These are phyloP conservation scores for Melanophora roralis DNA, from an alignment of 2,888 invertebrate genomes.

Conservation along the genomic window DNA sequence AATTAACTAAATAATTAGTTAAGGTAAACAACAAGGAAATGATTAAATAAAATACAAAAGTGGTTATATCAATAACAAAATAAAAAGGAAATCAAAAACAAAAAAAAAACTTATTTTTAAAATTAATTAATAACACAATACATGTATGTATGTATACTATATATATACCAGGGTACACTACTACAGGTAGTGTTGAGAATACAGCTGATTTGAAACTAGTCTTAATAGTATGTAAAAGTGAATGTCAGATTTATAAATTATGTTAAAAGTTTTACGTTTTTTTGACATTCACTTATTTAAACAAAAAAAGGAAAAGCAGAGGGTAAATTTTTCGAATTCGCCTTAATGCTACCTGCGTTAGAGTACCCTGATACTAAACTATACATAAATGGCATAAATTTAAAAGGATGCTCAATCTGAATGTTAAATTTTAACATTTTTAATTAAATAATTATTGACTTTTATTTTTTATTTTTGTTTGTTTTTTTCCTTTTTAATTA, in stretches of 20 bases:
- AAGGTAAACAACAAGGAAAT: conserved; percentile 24
- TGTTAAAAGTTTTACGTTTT: too few species aligned
- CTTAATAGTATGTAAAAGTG: too few species aligned
- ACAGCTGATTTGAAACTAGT: too few species aligned
- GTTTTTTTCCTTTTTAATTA: background rate
- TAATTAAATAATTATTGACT: background rate
- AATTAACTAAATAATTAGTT: conserved; percentile 59
- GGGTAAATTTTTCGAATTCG: too few species aligned
- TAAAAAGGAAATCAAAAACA: conserved; percentile 60
- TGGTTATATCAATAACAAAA: conserved; percentile 63
- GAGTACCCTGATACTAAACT: too few species aligned
- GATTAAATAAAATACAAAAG: conserved; percentile 61
- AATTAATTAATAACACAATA: conserved; percentile 14
- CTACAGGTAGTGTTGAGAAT: too few species aligned
- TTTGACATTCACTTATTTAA: too few species aligned
- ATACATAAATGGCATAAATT: background rate
- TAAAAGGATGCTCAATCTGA: conserved; percentile 3
- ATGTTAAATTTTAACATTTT: conserved; percentile 15
- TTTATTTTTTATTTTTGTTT: background rate
- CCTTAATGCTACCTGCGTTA: too few species aligned
- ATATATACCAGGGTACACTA: too few species aligned
- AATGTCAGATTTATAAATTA: too few species aligned
- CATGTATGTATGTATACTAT: too few species aligned
- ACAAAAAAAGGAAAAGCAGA: too few species aligned
- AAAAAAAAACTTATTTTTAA: conserved; percentile 27